phyloP scores from a whole-genome alignment of 2,113 vertebrate species.

The Tachysurus fulvidraco region DNA sequence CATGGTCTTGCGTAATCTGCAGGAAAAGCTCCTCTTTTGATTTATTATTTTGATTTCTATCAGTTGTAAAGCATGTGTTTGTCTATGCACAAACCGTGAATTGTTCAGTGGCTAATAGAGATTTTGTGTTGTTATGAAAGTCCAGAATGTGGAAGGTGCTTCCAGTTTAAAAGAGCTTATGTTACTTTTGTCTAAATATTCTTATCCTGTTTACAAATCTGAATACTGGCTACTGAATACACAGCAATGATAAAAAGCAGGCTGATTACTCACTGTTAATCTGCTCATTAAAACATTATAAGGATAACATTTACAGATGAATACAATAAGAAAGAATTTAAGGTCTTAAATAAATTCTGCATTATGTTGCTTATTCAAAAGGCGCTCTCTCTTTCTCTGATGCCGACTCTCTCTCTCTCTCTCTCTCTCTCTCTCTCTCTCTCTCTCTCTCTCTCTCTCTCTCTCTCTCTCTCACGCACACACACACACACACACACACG shows the following conservation, averaged over 20 bases:
- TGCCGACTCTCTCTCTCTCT: constrained; percentile 35
- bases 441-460: constrained; percentile 19
- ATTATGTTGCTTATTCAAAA: background rate
- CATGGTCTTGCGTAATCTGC: background rate
- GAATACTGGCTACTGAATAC: background rate
- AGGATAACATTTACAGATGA: background rate
- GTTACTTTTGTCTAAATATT: background rate
- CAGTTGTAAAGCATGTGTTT: background rate
- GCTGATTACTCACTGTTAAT: background rate
- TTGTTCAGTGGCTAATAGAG: background rate
- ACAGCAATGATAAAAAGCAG: background rate
- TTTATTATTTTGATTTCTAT: background rate
- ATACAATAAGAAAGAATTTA: background rate
- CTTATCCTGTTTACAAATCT: background rate
- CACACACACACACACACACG: constrained; percentile 46
- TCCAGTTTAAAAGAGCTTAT: background rate
- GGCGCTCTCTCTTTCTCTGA: constrained; percentile 40
- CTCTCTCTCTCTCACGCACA: constrained; percentile 33
- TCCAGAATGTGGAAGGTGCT: background rate
- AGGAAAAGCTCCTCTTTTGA: background rate
- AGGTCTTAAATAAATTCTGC: too few species aligned
- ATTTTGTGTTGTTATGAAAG: background rate
- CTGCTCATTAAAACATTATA: background rate
- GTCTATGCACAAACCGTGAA: background rate
- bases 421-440: constrained; percentile 44